These are phyloP conservation scores for Myopa tessellatipennis DNA, from an alignment of 2,888 invertebrate genomes.

Conservation along the genomic window DNA sequence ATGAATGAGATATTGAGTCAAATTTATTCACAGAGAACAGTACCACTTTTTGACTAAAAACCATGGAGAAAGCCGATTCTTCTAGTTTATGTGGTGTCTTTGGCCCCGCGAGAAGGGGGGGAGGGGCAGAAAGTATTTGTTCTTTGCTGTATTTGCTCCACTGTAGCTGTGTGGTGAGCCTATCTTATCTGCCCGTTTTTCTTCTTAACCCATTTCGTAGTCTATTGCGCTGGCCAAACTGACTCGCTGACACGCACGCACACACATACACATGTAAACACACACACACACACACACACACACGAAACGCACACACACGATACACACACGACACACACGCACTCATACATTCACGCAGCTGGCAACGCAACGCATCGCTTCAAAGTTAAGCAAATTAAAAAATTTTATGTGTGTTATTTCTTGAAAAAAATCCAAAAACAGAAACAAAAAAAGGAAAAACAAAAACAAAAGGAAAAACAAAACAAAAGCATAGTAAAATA, in stretches of 20 bases:
- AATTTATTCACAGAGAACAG: no score
- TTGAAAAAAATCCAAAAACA: conserved; percentile 38
- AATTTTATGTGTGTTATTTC: conserved; percentile 24
- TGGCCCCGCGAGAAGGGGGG: no score
- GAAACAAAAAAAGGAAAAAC: neutral
- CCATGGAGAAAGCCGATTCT: neutral
- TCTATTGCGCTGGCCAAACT: conserved; percentile 15
- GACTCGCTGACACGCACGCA: neutral
- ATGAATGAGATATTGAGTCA: no score
- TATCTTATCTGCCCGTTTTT: conserved; percentile 19
- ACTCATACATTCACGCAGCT: neutral
- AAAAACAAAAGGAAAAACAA: neutral
- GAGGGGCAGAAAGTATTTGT: neutral
- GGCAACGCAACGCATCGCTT: conserved; percentile 9
- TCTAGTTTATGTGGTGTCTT: no score
- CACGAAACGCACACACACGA: neutral
- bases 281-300: neutral
- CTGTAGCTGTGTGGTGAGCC: neutral
- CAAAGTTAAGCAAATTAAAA: conserved; percentile 26
- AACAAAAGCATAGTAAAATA: neutral
- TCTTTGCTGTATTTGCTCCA: conserved; percentile 1
- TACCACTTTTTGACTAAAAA: no score
- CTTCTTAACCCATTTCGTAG: conserved; percentile 27
- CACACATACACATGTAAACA: neutral
- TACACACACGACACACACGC: neutral